Evolutionary conservation across 2,113 vertebrate species (phyloP).

Genomic region (Centrocercus urophasianus): DNA sequence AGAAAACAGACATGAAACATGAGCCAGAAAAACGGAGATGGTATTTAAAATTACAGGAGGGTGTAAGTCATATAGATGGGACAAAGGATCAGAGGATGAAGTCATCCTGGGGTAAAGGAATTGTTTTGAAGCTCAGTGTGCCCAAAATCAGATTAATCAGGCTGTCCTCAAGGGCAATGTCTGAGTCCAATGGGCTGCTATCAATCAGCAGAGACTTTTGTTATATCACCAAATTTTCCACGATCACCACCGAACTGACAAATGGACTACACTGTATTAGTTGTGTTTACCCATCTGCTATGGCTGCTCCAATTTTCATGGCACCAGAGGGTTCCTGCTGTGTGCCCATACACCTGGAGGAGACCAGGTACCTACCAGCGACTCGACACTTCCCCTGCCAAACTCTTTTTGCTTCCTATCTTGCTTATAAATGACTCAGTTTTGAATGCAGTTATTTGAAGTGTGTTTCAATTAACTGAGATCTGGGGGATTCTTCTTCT

Average conservation of each 20-base stretch:
- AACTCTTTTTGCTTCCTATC: background rate
- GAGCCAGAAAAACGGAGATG: background rate
- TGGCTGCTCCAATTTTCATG: background rate
- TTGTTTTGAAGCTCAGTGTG: background rate
- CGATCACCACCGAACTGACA: background rate
- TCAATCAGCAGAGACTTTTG: background rate
- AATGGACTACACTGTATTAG: rapidly evolving
- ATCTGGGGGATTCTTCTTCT: background rate
- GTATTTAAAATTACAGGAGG: background rate
- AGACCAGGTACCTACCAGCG: background rate
- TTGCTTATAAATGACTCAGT: background rate
- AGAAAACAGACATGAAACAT: background rate
- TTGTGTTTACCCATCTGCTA: background rate
- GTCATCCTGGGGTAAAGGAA: background rate
- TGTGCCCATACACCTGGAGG: background rate
- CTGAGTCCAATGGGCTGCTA: rapidly evolving
- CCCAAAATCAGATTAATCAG: background rate
- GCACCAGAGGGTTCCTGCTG: background rate
- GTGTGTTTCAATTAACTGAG: background rate
- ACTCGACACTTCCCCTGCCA: background rate
- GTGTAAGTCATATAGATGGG: rapidly evolving
- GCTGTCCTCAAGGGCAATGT: background rate
- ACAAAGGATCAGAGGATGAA: background rate
- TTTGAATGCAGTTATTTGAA: background rate
- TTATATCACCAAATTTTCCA: background rate